Conservation (phyloP, 23 tunicate genomes). For the Botrylloides violaceus region DNA sequence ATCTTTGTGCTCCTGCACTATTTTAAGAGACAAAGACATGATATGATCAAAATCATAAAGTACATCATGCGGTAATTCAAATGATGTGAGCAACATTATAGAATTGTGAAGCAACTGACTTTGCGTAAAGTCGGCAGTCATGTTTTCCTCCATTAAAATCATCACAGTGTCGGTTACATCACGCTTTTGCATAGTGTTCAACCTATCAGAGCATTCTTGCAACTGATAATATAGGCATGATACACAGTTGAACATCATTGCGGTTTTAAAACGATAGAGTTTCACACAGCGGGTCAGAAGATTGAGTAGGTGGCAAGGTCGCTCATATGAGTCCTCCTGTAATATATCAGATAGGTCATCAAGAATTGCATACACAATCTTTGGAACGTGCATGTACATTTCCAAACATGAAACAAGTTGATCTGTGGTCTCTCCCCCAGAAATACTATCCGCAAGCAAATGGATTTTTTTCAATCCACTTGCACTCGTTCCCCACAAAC, state of each 20-base stretch:
- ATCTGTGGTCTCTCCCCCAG: slow-evolving; percentile 2
- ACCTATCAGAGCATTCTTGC: not conserved
- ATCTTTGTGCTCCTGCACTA: slow-evolving; percentile 11
- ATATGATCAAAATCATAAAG: slow-evolving; percentile 26
- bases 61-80: slow-evolving; percentile 58
- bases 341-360: not conserved
- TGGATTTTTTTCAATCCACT: slow-evolving; percentile 38
- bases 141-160: slow-evolving; percentile 15
- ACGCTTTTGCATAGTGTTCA: slow-evolving; percentile 10
- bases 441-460: slow-evolving; percentile 23
- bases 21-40: not conserved
- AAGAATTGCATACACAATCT: not conserved
- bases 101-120: slow-evolving; percentile 27
- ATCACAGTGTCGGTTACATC: slow-evolving; percentile 25
- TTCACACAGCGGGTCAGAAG: not conserved
- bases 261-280: not conserved
- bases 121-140: not conserved
- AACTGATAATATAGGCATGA: slow-evolving; percentile 3
- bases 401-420: slow-evolving; percentile 11
- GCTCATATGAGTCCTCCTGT: not conserved
- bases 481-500: slow-evolving; percentile 37
- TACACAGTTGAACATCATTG: not conserved
- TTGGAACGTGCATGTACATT: not conserved
- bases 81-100: slow-evolving; percentile 35
- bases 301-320: not conserved